Evolutionary conservation across 2,888 invertebrate genomes (phyloP).

Genomic region (Trachelus tabidus): DNA sequence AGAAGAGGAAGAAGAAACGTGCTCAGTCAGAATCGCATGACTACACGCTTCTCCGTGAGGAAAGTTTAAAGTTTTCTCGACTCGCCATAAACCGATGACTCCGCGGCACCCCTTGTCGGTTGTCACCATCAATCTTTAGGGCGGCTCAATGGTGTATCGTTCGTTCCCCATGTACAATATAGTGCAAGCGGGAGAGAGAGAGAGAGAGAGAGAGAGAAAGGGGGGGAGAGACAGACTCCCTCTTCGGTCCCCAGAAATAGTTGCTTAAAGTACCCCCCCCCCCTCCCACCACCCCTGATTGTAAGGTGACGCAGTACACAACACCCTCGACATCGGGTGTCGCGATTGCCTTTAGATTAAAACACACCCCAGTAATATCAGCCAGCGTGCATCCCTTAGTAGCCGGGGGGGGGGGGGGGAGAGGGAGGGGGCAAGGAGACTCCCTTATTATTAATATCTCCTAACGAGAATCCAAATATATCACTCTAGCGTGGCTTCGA

Average conservation of each 20-base stretch:
- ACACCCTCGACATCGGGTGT: conserved; percentile 20
- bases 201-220: too few relatives aligned
- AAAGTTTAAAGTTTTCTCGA: conserved; percentile 46
- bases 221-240: background rate
- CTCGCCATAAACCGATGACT: conserved; percentile 42
- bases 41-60: background rate
- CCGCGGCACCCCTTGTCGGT: conserved; percentile 31
- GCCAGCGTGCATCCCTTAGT: background rate
- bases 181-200: background rate
- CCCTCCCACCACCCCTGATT: background rate
- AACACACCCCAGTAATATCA: conserved; percentile 34
- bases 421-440: too few relatives aligned
- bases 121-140: conserved; percentile 49
- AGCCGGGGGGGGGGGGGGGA: background rate
- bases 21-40: background rate
- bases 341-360: conserved; percentile 21
- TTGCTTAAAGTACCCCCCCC: conserved; percentile 27
- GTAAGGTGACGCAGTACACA: conserved; percentile 3
- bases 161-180: conserved; percentile 1
- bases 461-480: background rate
- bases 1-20: background rate
- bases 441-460: background rate
- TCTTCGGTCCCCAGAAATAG: conserved; percentile 19
- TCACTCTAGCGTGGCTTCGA: background rate
- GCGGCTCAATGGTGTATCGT: conserved; percentile 13